Conservation (phyloP, 92 coral and sea anemone genomes). For the Bergia sp. region DNA sequence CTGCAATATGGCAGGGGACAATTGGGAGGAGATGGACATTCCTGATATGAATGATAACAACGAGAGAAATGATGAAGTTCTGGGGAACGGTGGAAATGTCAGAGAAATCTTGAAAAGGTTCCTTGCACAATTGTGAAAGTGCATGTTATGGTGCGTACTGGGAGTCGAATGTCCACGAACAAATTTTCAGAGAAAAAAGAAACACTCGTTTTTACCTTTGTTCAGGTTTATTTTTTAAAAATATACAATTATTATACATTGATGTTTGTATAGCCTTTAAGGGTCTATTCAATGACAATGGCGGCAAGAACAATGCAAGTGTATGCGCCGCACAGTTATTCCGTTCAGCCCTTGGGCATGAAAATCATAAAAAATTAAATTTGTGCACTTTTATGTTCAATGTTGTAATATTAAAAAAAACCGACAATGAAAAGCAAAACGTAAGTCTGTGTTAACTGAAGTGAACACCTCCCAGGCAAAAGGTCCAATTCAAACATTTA, state of each 20-base stretch:
- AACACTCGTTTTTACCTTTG: background rate
- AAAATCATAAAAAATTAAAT: too few relatives aligned
- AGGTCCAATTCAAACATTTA: slow-evolving; percentile 7
- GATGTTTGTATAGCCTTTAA: background rate
- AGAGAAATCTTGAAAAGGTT: background rate
- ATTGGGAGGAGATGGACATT: slow-evolving; percentile 57
- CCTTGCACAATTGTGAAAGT: slow-evolving; percentile 7
- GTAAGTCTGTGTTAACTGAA: slow-evolving; percentile 11
- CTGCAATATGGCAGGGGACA: slow-evolving; percentile 52
- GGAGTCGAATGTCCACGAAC: background rate
- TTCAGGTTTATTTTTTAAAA: background rate
- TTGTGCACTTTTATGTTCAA: too few relatives aligned
- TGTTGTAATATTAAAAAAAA: too few relatives aligned
- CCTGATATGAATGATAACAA: slow-evolving; percentile 46
- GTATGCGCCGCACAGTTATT: background rate
- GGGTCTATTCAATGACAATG: background rate
- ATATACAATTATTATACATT: background rate
- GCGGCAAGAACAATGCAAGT: slow-evolving; percentile 3
- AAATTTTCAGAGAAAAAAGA: too few relatives aligned
- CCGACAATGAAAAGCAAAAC: slow-evolving; percentile 1
- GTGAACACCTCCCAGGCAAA: background rate
- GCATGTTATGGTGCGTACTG: background rate
- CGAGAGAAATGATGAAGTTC: slow-evolving; percentile 46
- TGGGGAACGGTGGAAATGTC: slow-evolving; percentile 50
- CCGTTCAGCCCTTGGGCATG: background rate